Evolutionary conservation across 2,888 invertebrate species (phyloP).

Genomic region (Agriotes lineatus): DNA sequence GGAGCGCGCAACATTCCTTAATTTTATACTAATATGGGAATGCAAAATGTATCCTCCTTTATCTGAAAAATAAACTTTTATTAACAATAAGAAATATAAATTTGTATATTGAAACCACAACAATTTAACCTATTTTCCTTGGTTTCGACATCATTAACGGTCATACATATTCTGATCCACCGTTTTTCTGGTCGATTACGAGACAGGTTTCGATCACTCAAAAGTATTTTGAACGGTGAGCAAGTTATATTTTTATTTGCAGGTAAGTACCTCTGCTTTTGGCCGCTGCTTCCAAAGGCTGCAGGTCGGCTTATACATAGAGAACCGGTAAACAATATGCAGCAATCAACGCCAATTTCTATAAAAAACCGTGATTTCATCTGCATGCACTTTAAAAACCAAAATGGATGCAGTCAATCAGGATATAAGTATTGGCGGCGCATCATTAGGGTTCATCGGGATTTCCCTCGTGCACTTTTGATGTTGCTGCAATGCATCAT

Average conservation of each 20-base stretch:
- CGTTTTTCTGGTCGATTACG: not conserved
- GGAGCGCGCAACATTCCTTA: too few relatives aligned
- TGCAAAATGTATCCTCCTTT: too few relatives aligned
- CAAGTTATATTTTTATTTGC: conserved; percentile 2
- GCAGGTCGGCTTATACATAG: not conserved
- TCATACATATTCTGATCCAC: too few relatives aligned
- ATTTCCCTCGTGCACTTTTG: too few relatives aligned
- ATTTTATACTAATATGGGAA: too few relatives aligned
- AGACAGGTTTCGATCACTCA: not conserved
- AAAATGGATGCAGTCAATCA: too few relatives aligned
- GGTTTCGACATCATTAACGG: too few relatives aligned
- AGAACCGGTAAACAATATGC: conserved; percentile 4
- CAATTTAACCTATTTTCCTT: too few relatives aligned
- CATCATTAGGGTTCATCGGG: too few relatives aligned
- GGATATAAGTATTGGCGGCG: not conserved
- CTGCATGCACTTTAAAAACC: not conserved
- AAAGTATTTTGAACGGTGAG: not conserved
- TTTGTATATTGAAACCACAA: too few relatives aligned
- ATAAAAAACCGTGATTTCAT: conserved; percentile 23
- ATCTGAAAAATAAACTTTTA: too few relatives aligned
- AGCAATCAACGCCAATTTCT: conserved; percentile 17
- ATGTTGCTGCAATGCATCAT: not conserved
- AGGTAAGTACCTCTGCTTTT: conserved; percentile 2
- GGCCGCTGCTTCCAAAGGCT: not conserved
- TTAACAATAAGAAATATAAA: too few relatives aligned